These are phyloP conservation scores for Holacanthella duospinosa DNA, from an alignment of 2,888 invertebrate species.

Conservation along the genomic window DNA sequence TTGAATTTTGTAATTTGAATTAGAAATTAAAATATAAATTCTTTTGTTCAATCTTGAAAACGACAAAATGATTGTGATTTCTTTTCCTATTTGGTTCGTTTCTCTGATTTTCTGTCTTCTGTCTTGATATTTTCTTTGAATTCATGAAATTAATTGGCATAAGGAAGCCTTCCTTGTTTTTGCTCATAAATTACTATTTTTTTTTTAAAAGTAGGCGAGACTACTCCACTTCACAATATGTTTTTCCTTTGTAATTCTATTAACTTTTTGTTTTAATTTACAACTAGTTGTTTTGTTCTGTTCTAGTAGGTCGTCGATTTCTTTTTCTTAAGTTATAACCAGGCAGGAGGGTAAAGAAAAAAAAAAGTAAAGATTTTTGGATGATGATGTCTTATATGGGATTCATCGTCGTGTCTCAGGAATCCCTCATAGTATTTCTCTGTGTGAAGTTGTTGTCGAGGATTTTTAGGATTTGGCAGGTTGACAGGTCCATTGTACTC, in stretches of 20 bases:
- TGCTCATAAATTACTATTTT: neutral
- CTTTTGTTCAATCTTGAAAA: too few species aligned
- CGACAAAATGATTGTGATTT: too few species aligned
- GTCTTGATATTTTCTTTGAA: too few species aligned
- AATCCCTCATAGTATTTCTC: neutral
- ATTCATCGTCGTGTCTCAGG: neutral
- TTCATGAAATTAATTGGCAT: too few species aligned
- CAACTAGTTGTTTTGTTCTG: neutral
- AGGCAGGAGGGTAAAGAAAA: neutral
- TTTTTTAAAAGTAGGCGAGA: neutral
- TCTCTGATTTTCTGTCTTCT: too few species aligned
- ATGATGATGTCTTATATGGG: too few species aligned
- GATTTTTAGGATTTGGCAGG: neutral
- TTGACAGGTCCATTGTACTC: slow-evolving; percentile 3
- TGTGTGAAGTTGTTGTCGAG: neutral
- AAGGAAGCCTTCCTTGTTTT: neutral
- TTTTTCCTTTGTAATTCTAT: neutral
- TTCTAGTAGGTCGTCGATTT: too few species aligned
- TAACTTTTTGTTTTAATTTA: neutral
- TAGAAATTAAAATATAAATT: too few species aligned
- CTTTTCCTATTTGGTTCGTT: too few species aligned
- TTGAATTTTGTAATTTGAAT: too few species aligned
- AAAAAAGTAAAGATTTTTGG: neutral
- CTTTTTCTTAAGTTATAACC: neutral
- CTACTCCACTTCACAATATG: neutral